Evolutionary conservation across 2,797 vertebrate genomes (phyloP).

Genomic region (Yasuhikotakia modesta): DNA sequence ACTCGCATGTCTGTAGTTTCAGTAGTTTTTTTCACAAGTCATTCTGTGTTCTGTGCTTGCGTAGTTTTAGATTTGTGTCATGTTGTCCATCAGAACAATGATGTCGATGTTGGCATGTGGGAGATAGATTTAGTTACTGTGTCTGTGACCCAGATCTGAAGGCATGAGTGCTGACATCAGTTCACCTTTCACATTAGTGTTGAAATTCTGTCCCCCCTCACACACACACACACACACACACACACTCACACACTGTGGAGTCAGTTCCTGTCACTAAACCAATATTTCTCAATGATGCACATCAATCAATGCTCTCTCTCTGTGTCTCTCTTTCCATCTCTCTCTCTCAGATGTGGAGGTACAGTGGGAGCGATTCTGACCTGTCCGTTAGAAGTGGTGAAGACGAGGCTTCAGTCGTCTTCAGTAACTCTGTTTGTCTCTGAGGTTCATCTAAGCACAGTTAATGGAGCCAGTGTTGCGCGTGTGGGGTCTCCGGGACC

Average conservation of each 20-base stretch:
- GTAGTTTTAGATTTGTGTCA: not conserved
- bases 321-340: not conserved
- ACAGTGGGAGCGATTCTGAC: constrained; percentile 98
- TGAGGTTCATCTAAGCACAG: constrained; percentile 90
- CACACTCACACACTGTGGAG: too few species aligned
- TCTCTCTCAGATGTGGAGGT: constrained; percentile 86
- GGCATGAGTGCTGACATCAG: not conserved
- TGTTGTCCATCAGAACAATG: not conserved
- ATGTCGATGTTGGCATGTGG: not conserved
- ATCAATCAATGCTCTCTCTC: not conserved
- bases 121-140: not conserved
- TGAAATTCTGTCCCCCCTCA: not conserved
- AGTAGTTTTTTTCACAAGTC: not conserved
- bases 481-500: constrained; percentile 89
- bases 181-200: constrained; percentile 4
- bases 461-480: constrained; percentile 86
- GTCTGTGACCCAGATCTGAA: constrained; percentile 20
- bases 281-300: not conserved
- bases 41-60: not conserved
- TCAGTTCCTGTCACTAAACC: too few species aligned
- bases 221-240: too few species aligned
- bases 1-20: not conserved
- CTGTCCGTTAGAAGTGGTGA: constrained; percentile 98
- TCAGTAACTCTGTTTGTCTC: constrained; percentile 90
- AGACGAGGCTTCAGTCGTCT: constrained; percentile 95